Evolutionary conservation across 1,140 invertebrate species (phyloP), one percentile per base, ranked within the genome.

Genomic region (Trichonephila clavata): DNA sequence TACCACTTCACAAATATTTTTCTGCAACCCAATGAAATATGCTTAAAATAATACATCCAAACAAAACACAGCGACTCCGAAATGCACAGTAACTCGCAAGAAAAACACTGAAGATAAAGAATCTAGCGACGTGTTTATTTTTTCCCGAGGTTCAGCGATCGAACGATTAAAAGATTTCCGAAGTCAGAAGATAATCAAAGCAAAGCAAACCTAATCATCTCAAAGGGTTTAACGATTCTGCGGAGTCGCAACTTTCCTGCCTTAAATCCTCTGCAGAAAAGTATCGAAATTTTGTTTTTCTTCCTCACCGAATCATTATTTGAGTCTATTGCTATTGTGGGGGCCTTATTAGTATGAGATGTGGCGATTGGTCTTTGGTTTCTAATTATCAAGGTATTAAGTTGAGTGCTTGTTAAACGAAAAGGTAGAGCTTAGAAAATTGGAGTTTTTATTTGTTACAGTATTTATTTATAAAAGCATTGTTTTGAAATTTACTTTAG

Each of bases 221-320:
- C 68, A 13, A 77, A 77, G 68, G 68, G 27, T 77, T 77, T 77
- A 77, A 32, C 68, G 68, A 77, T 77, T 32, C 27, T 77, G 4
- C 3, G 16, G 18, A 20, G 24, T 77, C 68, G 32, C 32, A 32
- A 77, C 68, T 27, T 14, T 27, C 24, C 68, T 39, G 6, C 13
- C 24, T 2, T 32, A 77, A 77, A 77, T 77, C 68, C 68, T 18
- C 68, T 61, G 21, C 16, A 61, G 60, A 20, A 61, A 61, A 18
- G 68, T 39, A 77, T 77, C 68, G 27, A 77, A 77, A 27, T 32
- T 61, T 32, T 27, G 27, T 39, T 77, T 39, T 77, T 77, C 68
- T 77, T 39, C 14, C 3, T 18, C 14, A 18, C 27, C 7, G 14
- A 27, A 71, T 2, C 27, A 77, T 77, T 77, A 77, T 77, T 39